These are phyloP conservation scores for Lepidochitona cinerea DNA, from an alignment of 2,888 invertebrate genomes.

Conservation along the genomic window DNA sequence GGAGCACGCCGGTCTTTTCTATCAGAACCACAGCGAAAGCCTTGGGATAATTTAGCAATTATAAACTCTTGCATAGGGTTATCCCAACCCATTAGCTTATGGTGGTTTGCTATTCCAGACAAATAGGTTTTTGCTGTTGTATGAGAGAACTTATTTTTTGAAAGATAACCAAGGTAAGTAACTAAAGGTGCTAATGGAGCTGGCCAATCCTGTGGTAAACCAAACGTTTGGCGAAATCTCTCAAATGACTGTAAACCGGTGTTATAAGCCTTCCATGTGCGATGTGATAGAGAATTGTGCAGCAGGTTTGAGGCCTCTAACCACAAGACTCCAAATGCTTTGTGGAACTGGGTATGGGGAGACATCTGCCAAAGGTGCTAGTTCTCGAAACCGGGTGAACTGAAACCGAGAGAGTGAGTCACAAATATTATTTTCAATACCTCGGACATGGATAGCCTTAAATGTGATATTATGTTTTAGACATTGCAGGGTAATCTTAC, in stretches of 20 bases:
- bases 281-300: not conserved
- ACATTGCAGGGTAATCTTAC: not conserved
- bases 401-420: not conserved
- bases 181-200: not conserved
- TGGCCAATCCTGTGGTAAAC: not conserved
- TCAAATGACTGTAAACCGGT: not conserved
- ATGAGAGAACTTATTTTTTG: not conserved
- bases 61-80: not conserved
- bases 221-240: not conserved
- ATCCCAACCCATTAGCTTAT: not conserved
- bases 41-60: not conserved
- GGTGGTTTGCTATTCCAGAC: not conserved
- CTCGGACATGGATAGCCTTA: not conserved
- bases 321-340: not conserved
- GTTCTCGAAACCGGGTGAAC: not conserved
- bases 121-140: not conserved
- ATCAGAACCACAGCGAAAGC: not conserved
- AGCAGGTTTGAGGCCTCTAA: not conserved
- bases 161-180: not conserved
- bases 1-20: not conserved
- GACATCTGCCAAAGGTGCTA: not conserved
- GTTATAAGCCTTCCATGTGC: not conserved
- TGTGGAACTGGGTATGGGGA: not conserved
- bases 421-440: not conserved
- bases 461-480: not conserved